These are phyloP conservation scores for Nycteola revayana DNA, from an alignment of 2,888 invertebrate genomes.

Conservation along the genomic window DNA sequence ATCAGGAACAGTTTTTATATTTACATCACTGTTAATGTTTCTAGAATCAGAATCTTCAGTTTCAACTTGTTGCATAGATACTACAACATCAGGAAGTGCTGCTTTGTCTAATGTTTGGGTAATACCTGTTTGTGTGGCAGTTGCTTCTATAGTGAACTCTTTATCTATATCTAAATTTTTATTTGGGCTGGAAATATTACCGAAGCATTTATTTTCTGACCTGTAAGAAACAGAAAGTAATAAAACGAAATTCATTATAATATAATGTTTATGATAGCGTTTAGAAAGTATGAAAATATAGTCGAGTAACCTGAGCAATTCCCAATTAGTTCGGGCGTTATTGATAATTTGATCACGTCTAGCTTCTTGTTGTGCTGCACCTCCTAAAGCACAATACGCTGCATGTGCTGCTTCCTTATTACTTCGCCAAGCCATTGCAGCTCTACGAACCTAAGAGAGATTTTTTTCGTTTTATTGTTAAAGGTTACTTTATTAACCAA, in stretches of 20 bases:
- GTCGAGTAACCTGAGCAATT: slow-evolving; percentile 79
- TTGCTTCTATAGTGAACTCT: slow-evolving; percentile 53
- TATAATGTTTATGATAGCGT: not conserved
- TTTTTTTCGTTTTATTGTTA: not conserved
- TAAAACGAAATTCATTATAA: not conserved
- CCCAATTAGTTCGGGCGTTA: slow-evolving; percentile 94
- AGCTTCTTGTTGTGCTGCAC: slow-evolving; percentile 80
- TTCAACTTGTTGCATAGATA: slow-evolving; percentile 52
- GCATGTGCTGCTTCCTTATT: slow-evolving; percentile 89
- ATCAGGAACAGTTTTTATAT: slow-evolving; percentile 41
- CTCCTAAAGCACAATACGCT: slow-evolving; percentile 84
- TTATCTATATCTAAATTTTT: slow-evolving; percentile 58
- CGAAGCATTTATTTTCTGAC: slow-evolving; percentile 84
- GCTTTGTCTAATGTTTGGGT: slow-evolving; percentile 50
- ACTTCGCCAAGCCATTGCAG: slow-evolving; percentile 90
- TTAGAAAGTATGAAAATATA: not conserved
- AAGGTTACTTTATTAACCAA: no score
- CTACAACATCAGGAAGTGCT: slow-evolving; percentile 55
- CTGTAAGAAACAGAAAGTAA: slow-evolving; percentile 48
- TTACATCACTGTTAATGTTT: slow-evolving; percentile 49
- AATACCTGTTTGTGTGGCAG: slow-evolving; percentile 30
- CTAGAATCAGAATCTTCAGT: slow-evolving; percentile 57
- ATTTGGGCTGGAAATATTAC: slow-evolving; percentile 47
- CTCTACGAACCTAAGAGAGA: slow-evolving; percentile 81
- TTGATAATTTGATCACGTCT: slow-evolving; percentile 92